Base-by-base conservation (phyloP, 2,113 vertebrate genomes). In the Ptychochromis oligacanthus region DNA sequence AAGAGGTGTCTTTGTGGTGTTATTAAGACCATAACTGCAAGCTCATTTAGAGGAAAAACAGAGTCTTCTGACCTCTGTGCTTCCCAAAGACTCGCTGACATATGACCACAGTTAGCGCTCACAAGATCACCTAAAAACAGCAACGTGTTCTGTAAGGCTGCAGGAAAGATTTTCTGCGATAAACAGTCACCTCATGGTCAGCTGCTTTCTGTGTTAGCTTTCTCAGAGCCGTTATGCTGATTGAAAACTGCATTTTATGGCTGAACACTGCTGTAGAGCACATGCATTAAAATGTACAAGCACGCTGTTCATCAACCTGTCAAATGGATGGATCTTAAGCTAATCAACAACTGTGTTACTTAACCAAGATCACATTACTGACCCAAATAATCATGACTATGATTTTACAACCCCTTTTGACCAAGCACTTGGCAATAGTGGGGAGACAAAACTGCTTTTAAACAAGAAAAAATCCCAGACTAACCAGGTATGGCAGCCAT, bases 91-190 rank as follows among this genome's bases (percentile, higher is more conserved):
- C 38, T 12, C 1, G 1, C 17, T 13, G 22, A 43, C 81, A 52
- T 62, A 20, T 78, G 81, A 84, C 79, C 70, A 55, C 38, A 72
- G 80, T 46, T 3, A 18, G 5, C 7, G 1, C 28, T 92, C 89
- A 91, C 81, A 90, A 83, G 91, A 85, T 52, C 52, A 8, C 20
- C 86, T 83, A 59, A 78, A 87, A 82, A 82, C 74, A 79, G 83
- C 82, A 0, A 0, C 67, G 20, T 55, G 56, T 36, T 59, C 36
- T 65, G 7, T 17, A 12, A 60, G 15, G 15, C 12, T 1, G 1
- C 31, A 12, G 43, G 64, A 11, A 52, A 52, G 43, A n/a, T 22
- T 54, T 78, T 46, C 58, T 78, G 17, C 6, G 22, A 70, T 14
- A 49, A 58, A 15, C 26, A 24, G 18, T 56, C 26, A 22, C 46